Conservation (phyloP, 1,140 invertebrate species). For the Camponotus pennsylvanicus region DNA sequence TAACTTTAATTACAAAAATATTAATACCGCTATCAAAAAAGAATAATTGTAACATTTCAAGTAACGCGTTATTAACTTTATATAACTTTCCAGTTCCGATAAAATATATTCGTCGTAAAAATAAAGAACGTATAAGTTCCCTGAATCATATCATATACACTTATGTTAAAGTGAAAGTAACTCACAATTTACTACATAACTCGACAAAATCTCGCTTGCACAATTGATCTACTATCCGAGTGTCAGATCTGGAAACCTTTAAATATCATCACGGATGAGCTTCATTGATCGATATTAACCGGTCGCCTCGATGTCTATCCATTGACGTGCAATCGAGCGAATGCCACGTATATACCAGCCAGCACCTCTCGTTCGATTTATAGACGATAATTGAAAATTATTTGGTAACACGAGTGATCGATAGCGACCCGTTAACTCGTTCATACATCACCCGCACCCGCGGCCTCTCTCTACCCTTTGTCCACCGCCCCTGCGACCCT, state of each 20-base stretch:
- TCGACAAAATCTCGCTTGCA: slow-evolving; percentile 25
- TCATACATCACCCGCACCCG: slow-evolving; percentile 79
- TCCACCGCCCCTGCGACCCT: slow-evolving; percentile 31
- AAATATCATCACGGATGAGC: slow-evolving; percentile 45
- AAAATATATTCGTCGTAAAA: slow-evolving; percentile 14
- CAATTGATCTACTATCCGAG: slow-evolving; percentile 33
- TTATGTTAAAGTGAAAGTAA: not conserved
- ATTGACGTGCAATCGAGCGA: slow-evolving; percentile 28
- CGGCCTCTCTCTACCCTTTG: slow-evolving; percentile 60
- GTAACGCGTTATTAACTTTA: too few species aligned
- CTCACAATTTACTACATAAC: not conserved
- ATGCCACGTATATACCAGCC: not conserved
- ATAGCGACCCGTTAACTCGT: slow-evolving; percentile 83
- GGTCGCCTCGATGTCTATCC: not conserved
- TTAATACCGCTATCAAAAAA: too few species aligned
- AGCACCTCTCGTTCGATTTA: slow-evolving; percentile 70
- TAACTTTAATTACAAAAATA: too few species aligned
- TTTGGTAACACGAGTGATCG: slow-evolving; percentile 83
- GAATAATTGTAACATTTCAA: too few species aligned
- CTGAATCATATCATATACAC: not conserved
- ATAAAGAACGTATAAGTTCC: not conserved
- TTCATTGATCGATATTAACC: slow-evolving; percentile 34
- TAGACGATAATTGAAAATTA: slow-evolving; percentile 84
- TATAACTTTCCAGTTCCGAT: not conserved
- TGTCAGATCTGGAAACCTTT: slow-evolving; percentile 55